These are phyloP conservation scores for Crenichthys baileyi DNA, from an alignment of 2,797 vertebrate genomes.

Conservation along the genomic window DNA sequence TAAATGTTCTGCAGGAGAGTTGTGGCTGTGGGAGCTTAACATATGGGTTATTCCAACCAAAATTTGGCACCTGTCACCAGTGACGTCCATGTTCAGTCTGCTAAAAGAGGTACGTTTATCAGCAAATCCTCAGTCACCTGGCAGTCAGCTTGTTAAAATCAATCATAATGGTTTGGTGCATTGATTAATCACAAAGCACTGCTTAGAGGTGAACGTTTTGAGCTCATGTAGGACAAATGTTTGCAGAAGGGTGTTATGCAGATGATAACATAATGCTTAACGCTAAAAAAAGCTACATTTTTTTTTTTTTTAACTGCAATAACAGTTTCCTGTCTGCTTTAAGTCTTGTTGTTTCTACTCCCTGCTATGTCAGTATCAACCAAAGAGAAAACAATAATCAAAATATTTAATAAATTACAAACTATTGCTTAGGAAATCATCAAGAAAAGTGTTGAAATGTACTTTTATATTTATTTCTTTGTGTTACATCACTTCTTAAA, in stretches of 20 bases:
- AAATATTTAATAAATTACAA: constrained; percentile 30
- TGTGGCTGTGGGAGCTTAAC: no score
- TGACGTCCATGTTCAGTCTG: background rate
- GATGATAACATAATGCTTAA: constrained; percentile 4
- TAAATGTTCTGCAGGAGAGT: constrained; percentile 4
- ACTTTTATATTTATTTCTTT: constrained; percentile 63
- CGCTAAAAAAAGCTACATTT: background rate
- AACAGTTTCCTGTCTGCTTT: background rate
- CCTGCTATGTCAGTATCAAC: constrained; percentile 28
- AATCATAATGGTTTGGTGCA: background rate
- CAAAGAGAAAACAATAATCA: constrained; percentile 50
- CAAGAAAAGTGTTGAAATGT: constrained; percentile 35
- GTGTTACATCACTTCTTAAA: constrained; percentile 62
- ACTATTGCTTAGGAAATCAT: constrained; percentile 28
- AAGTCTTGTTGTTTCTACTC: constrained; percentile 21
- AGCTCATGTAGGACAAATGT: background rate
- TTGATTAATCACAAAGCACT: background rate
- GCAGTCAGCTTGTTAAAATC: background rate
- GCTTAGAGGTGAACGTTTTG: background rate
- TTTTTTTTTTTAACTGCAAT: background rate
- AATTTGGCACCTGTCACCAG: background rate
- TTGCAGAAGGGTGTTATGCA: background rate
- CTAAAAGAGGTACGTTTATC: background rate
- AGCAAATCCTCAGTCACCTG: background rate
- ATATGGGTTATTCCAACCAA: background rate